phyloP scores from a whole-genome alignment of 2,797 vertebrate genomes.

The Trachurus trachurus region DNA sequence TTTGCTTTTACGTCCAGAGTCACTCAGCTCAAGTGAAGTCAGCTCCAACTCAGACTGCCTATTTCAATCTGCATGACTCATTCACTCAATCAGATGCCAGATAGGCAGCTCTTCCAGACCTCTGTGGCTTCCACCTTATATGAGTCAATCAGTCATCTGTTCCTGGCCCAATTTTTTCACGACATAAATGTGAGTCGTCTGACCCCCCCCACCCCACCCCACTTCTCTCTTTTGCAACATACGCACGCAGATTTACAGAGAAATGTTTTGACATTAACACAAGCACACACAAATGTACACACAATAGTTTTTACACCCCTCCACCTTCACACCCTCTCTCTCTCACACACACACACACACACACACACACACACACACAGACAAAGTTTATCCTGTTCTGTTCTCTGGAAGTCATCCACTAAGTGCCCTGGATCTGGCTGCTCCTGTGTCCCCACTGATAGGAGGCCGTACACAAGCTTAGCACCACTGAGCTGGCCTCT shows the following conservation, averaged over 20 bases:
- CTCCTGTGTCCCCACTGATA: constrained; percentile 74
- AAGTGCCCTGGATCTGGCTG: constrained; percentile 72
- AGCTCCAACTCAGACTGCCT: constrained; percentile 61
- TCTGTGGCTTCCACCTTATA: constrained; percentile 68
- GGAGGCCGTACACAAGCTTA: constrained; percentile 67
- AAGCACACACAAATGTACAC: not conserved
- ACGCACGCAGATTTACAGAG: not conserved
- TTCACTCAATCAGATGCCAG: constrained; percentile 73
- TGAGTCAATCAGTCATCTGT: constrained; percentile 75
- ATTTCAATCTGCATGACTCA: constrained; percentile 80
- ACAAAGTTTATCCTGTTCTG: constrained; percentile 61
- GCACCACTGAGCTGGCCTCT: constrained; percentile 68
- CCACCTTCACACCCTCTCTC: not conserved
- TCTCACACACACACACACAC: constrained; percentile 4
- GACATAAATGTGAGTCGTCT: constrained; percentile 63
- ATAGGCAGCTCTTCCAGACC: constrained; percentile 68
- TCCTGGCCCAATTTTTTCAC: constrained; percentile 57
- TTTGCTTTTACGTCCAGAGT: constrained; percentile 63
- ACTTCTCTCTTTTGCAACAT: constrained; percentile 20
- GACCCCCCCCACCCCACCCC: constrained; percentile 6
- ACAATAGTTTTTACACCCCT: constrained; percentile 13
- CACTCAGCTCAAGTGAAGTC: constrained; percentile 52
- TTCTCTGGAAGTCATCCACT: constrained; percentile 81
- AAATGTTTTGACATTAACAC: constrained; percentile 13
- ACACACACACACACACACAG: constrained; percentile 15